A percentile compares a stretch with the other conserved stretches of the same genome.
phyloP scores from a whole-genome alignment of 2,797 vertebrate genomes.

The Hoplostethus mediterraneus region DNA sequence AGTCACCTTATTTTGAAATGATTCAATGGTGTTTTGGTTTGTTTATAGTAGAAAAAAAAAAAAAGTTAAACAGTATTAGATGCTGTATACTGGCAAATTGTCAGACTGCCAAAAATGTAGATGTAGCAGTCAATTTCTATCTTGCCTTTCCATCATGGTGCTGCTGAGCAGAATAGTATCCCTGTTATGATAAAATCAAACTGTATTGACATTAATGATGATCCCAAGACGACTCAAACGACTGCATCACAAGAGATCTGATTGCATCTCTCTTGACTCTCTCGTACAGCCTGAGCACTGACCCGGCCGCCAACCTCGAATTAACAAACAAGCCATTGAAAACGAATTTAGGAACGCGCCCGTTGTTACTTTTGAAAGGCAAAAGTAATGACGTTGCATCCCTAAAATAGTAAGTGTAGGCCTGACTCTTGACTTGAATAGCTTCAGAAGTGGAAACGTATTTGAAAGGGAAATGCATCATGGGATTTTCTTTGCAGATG shows the following conservation, averaged over 20 bases:
- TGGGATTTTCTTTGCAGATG: not conserved
- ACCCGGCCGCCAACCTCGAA: not conserved
- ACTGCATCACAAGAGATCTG: not conserved
- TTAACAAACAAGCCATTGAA: not conserved
- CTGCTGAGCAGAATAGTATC: not conserved
- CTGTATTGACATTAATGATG: not conserved
- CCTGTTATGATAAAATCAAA: not conserved
- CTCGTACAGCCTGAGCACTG: too few species aligned
- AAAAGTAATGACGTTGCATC: too few species aligned
- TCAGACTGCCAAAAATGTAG: too few species aligned
- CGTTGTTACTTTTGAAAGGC: too few species aligned
- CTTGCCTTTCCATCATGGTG: too few species aligned
- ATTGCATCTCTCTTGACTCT: not conserved
- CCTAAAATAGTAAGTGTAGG: not conserved
- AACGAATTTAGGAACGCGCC: not conserved
- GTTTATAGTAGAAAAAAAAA: too few species aligned
- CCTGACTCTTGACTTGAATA: not conserved
- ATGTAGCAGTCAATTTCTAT: too few species aligned
- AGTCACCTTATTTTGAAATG: too few species aligned
- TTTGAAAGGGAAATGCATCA: not conserved
- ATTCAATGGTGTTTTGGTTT: too few species aligned
- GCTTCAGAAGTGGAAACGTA: too few species aligned
- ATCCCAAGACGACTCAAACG: not conserved
- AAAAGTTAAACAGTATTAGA: too few species aligned
- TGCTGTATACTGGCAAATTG: too few species aligned